Evolutionary conservation across 2,113 vertebrate genomes (phyloP).

Genomic region (Chrysochloris asiatica): DNA sequence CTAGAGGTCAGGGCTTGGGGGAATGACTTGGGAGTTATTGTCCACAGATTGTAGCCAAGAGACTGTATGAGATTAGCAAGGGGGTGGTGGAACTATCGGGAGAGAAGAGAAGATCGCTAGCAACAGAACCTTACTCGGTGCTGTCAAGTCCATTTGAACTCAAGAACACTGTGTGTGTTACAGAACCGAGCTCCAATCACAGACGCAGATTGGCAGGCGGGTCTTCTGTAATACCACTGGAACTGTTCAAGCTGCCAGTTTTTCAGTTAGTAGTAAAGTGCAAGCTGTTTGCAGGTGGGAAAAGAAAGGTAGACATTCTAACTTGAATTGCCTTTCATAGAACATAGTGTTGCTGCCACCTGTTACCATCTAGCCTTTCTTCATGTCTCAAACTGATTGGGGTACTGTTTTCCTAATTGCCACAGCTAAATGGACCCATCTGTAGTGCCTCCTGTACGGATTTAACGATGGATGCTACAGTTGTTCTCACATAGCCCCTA

Average conservation of each 20-base stretch:
- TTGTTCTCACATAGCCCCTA: neutral
- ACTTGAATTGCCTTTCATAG: constrained; percentile 13
- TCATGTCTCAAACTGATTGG: constrained; percentile 6
- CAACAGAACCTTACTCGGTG: neutral
- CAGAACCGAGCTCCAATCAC: neutral
- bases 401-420: neutral
- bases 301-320: constrained; percentile 36
- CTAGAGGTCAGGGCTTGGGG: neutral
- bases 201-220: neutral
- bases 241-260: neutral
- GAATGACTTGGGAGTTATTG: neutral
- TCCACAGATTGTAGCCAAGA: neutral
- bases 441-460: neutral
- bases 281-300: neutral
- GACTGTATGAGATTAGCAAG: neutral
- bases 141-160: neutral
- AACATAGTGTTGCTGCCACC: constrained; percentile 18
- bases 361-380: neutral
- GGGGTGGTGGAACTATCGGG: neutral
- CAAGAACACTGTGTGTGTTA: neutral
- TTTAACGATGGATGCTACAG: neutral
- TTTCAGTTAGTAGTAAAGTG: neutral
- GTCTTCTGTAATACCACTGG: neutral
- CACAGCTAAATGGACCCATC: neutral
- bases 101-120: neutral